phyloP scores from a whole-genome alignment of 2,797 vertebrate genomes.

The Gymnocypris eckloni region DNA sequence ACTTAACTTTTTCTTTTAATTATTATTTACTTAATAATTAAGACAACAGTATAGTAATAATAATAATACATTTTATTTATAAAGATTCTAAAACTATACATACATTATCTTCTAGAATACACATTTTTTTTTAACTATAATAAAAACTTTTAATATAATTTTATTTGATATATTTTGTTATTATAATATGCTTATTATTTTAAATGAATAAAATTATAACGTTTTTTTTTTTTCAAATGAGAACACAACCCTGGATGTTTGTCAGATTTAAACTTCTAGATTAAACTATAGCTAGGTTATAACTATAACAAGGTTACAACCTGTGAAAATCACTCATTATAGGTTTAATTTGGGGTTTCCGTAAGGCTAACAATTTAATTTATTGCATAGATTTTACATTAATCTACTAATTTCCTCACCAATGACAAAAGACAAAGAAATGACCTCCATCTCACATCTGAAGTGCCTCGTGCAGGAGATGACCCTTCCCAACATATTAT shows the following conservation, averaged over 20 bases:
- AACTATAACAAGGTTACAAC: not conserved
- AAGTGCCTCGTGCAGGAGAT: constrained; percentile 3
- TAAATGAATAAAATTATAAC: not conserved
- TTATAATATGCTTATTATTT: not conserved
- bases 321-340: constrained; percentile 12
- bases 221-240: not conserved
- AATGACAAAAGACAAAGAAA: constrained; percentile 32
- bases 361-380: constrained; percentile 3
- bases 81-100: not conserved
- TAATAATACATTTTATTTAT: not conserved
- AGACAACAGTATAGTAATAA: not conserved
- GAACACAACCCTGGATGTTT: not conserved
- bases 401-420: constrained; percentile 24
- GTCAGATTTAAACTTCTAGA: not conserved
- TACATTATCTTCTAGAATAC: not conserved
- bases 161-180: not conserved
- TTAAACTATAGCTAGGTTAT: not conserved
- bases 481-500: constrained; percentile 2
- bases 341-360: constrained; percentile 10
- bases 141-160: not conserved
- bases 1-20: no score
- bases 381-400: not conserved
- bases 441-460: constrained; percentile 28
- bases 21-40: no score
- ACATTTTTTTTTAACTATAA: not conserved